Base-by-base conservation (phyloP, 2,797 vertebrate species). In the Hyperoplus lanceolatus region DNA sequence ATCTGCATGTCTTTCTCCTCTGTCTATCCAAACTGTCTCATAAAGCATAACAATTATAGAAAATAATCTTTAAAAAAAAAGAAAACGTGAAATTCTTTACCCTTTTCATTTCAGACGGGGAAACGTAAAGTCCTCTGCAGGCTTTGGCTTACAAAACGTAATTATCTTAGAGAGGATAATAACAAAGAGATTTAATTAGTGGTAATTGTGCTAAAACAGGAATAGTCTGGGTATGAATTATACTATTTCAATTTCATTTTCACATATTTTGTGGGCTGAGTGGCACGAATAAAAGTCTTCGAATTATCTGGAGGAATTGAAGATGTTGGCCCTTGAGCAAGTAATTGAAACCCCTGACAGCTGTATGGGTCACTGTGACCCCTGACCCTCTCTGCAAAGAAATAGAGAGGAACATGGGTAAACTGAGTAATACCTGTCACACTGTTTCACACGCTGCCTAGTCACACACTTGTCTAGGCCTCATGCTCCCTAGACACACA, bases 391-490 rank as follows among this genome's bases (percentile, higher is more conserved):
- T 42, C 18, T 48, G 21, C 1, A 54, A 64, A 45, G 4, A 18
- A 38, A 18, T 75, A 38, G 4, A 53, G 48, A 61, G 41, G 68
- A 39, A 55, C 45, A 58, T 60, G 54, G 29, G 11, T 79, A 60
- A 84, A 76, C 62, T 9, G 59, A 70, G 56, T 75, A 82, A 82
- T 79, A 83, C 65, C 77, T 81, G 80, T 87, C 87, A 80, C 65
- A 57, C 41, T 46, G 41, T 70, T 80, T 85, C 71, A 79, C 77
- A 84, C 54, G 38, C 84, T 78, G 88, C 82, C 67, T 53, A 46
- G 62, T 91, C 88, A 88, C 82, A 80, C 29, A 84, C 73, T 82
- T 66, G 90, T 90, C 88, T 87, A 91, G 91, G 92, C 74, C 81
- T 76, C 81, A 41, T 58, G 69, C 54, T 80, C 86, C 72, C 82